Evolutionary conservation across 2,797 vertebrate species (phyloP), one percentile per base, ranked within the genome.

Genomic region (Enoplosus armatus): DNA sequence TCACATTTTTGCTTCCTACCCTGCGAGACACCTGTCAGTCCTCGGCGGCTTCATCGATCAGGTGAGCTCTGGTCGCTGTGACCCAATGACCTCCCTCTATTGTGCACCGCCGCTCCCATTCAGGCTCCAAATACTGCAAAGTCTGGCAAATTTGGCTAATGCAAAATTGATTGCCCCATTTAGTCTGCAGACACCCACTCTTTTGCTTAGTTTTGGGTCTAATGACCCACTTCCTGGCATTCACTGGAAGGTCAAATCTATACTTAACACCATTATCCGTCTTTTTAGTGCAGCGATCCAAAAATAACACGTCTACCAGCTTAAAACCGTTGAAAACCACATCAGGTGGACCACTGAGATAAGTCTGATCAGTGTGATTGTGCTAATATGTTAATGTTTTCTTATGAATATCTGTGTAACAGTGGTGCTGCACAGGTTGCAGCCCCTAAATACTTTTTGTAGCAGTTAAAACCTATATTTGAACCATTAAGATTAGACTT

Each of bases 1-100:
- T 31, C 96, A 97, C 43, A 99, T 99, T 85, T 99, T 99, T 72
- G 97, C 97, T 24, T 99, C 98, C 3, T 99, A 99, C 43, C 98
- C 98, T 8, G 94, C 94, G 47, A 93, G 96, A 0, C 96, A 97
- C 91, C 94, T 99, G 72, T 97, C 98, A 45, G 54, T 97, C 71
- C 59, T 94, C 0, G 97, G 97, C 8, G 98, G 97, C 73, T 97
- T 99, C 89, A 93, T 95, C 50, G 98, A 99, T 88, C 98, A 99
- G 95, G 98, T 99, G 94, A 95, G 94, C 53, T 75, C 56, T 33
- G 45, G 37, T 51, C 6, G 0, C 67, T 18, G 29, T 76, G 76
- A 86, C 84, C 74, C 18, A 37, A 10, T 76, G 63, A 80, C 77
- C 74, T 63, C 62, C 26, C 51, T 69, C 50, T 31, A 8, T 61